Base-by-base conservation (phyloP, 2,888 invertebrate species). In the Pandemis corylana region DNA sequence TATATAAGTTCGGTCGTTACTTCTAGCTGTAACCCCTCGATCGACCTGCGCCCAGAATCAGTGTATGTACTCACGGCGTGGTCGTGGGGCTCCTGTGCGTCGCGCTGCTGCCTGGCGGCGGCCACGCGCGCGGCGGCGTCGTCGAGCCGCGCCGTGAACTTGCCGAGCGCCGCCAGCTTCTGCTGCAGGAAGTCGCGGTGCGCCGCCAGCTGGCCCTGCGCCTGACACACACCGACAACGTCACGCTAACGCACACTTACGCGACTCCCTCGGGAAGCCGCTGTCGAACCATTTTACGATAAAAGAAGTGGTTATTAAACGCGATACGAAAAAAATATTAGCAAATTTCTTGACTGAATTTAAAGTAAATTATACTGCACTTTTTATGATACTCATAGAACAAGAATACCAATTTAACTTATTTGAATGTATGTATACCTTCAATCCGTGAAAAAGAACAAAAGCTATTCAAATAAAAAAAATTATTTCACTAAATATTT, bases 131-230 rank as follows among this genome's bases (percentile, higher is more conserved):
- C 90, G 79, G 95, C 94, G 59, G 95, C 95, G 41, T 89, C 89
- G 81, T 95, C 95, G 78, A 96, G 89, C 28, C 95, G 95, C 77
- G 92, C 90, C 65, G 91, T 86, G 85, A 95, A 95, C 87, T 95
- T 95, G 85, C 91, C 91, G 78, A 96, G 90, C 78, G 96, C 95
- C 12, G 91, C 82, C 83, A 96, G 89, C 88, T 95, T 95, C 80
- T 93, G 92, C 81, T 92, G 90, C 63, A 96, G 92, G 85, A 95
- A 95, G 80, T 94, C 94, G 64, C 95, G 93, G 86, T 96, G 96
- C 76, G 90, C 92, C 5, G 89, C 83, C 76, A 96, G 87, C 76
- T 90, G 89, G 6, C 87, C 78, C 77, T 89, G 89, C 13, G 94
- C 93, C 95, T 95, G 79, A 41, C 12, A 3, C 20, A 12, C 46